Conservation (phyloP, 2,888 invertebrate genomes). For the Mimas tiliae region DNA sequence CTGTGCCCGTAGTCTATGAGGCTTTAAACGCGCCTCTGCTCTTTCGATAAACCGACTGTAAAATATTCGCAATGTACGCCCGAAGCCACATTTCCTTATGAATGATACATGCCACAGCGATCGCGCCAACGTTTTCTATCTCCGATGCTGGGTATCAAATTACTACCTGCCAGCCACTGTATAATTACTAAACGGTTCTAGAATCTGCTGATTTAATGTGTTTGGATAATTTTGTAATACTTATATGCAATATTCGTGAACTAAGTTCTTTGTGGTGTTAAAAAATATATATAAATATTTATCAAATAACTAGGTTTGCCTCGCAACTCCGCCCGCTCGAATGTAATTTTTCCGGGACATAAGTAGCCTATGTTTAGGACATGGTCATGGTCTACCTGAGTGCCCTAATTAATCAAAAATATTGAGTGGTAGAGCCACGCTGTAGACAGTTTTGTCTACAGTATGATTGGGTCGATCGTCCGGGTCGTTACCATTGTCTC, state of each 20-base stretch:
- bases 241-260: slow-evolving; percentile 38
- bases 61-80: slow-evolving; percentile 77
- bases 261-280: too few species aligned
- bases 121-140: slow-evolving; percentile 47
- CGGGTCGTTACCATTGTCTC: too few species aligned
- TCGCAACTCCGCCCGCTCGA: too few species aligned
- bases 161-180: slow-evolving; percentile 52
- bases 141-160: slow-evolving; percentile 49
- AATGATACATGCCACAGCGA: slow-evolving; percentile 77
- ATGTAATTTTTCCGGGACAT: too few species aligned
- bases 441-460: too few species aligned
- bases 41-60: slow-evolving; percentile 81
- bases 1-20: slow-evolving; percentile 81
- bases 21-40: slow-evolving; percentile 78
- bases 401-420: too few species aligned
- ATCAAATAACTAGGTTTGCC: too few species aligned
- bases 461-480: too few species aligned
- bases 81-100: slow-evolving; percentile 75
- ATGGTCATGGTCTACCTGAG: too few species aligned
- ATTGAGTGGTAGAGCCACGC: too few species aligned
- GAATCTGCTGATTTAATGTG: slow-evolving; percentile 42
- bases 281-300: too few species aligned
- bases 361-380: too few species aligned
- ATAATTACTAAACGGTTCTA: slow-evolving; percentile 55
- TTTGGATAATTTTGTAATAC: slow-evolving; percentile 42